A percentile compares a stretch with the other conserved stretches of the same genome.
These are phyloP conservation scores for Zingel zingel DNA, from an alignment of 2,113 vertebrate species.

Conservation along the genomic window DNA sequence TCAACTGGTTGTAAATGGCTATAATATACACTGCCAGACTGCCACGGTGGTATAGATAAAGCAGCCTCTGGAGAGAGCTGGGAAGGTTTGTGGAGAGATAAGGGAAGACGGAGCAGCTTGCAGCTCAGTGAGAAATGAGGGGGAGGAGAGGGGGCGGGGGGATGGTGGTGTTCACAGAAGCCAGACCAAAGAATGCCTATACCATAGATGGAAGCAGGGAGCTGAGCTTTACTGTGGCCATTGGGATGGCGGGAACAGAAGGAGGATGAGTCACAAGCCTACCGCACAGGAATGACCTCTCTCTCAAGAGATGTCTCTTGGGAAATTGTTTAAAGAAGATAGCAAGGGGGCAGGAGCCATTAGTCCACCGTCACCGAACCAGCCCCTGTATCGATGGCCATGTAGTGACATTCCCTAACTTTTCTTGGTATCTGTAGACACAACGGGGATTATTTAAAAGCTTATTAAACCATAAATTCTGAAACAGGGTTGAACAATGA, in stretches of 20 bases:
- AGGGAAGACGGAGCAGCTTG: slow-evolving; percentile 49
- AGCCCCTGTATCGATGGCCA: slow-evolving; percentile 39
- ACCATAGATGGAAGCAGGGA: slow-evolving; percentile 26
- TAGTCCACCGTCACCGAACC: slow-evolving; percentile 40
- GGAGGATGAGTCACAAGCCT: slow-evolving; percentile 51
- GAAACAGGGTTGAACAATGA: slow-evolving; percentile 68
- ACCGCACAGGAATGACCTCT: slow-evolving; percentile 50
- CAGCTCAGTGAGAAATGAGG: slow-evolving; percentile 26
- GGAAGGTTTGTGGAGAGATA: slow-evolving; percentile 18
- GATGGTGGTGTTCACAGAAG: slow-evolving; percentile 40
- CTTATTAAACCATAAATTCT: slow-evolving; percentile 75
- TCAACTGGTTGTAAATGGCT: slow-evolving; percentile 64
- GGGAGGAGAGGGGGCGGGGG: neutral
- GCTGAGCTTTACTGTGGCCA: slow-evolving; percentile 24
- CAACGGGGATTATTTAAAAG: slow-evolving; percentile 76
- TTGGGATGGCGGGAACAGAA: slow-evolving; percentile 15
- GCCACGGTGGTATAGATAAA: slow-evolving; percentile 65
- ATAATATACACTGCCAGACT: slow-evolving; percentile 56
- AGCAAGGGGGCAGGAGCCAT: slow-evolving; percentile 33
- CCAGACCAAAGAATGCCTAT: slow-evolving; percentile 25
- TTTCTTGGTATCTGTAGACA: slow-evolving; percentile 69
- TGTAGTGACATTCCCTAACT: slow-evolving; percentile 68
- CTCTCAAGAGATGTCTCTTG: slow-evolving; percentile 19
- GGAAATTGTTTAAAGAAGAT: slow-evolving; percentile 57
- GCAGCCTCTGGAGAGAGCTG: slow-evolving; percentile 47